These are phyloP conservation scores for Medauroidea extradentata DNA, from an alignment of 1,140 invertebrate genomes.

Conservation along the genomic window DNA sequence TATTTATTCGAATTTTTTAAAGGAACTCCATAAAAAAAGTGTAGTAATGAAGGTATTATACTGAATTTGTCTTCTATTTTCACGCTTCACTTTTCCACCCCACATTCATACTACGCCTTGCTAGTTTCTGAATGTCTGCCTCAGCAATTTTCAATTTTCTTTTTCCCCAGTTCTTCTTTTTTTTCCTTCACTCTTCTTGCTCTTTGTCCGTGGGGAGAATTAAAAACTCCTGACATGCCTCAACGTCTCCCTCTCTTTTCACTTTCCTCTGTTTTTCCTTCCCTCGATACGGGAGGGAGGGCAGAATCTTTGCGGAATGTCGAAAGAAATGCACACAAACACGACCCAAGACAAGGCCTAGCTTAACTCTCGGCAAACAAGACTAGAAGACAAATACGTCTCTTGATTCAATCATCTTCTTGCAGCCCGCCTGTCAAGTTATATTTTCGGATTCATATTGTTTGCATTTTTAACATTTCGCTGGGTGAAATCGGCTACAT, in stretches of 20 bases:
- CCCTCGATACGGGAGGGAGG: slow-evolving; percentile 7
- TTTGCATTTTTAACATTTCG: too few species aligned
- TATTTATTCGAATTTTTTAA: too few species aligned
- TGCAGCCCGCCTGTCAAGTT: too few species aligned
- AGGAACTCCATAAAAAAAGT: too few species aligned
- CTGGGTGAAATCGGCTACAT: too few species aligned
- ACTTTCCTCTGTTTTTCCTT: too few species aligned
- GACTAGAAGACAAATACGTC: too few species aligned
- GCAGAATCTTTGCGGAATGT: background rate
- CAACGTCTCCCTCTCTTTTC: background rate
- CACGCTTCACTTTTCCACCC: background rate
- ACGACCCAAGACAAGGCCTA: too few species aligned
- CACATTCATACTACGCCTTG: slow-evolving; percentile 2
- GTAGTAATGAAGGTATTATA: too few species aligned
- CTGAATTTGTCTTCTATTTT: background rate
- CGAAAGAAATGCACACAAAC: slow-evolving; percentile 5
- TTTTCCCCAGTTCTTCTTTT: slow-evolving; percentile 8
- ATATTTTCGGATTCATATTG: too few species aligned
- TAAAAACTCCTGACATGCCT: slow-evolving; percentile 17
- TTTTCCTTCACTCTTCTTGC: background rate
- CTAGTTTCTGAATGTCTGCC: slow-evolving; percentile 11
- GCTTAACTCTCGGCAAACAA: too few species aligned
- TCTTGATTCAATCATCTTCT: too few species aligned
- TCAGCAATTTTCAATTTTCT: slow-evolving; percentile 22
- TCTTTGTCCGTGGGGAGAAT: slow-evolving; percentile 16